Conservation (phyloP, 2,797 vertebrate genomes). For the Characodon lateralis region DNA sequence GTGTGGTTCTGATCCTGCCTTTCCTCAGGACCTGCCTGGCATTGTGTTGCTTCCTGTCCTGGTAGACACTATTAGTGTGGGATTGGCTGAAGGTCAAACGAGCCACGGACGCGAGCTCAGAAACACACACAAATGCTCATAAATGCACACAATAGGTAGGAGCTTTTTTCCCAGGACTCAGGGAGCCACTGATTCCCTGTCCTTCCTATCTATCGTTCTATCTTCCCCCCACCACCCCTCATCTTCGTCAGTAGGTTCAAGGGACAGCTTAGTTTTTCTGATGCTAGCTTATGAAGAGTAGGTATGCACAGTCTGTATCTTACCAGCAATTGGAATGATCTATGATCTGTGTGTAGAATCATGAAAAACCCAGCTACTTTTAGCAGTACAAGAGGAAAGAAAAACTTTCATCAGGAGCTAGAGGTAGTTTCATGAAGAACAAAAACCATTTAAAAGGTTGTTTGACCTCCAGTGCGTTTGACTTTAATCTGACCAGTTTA, state of each 20-base stretch:
- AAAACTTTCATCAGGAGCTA: background rate
- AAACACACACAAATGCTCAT: slow-evolving; percentile 22
- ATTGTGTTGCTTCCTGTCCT: slow-evolving; percentile 79
- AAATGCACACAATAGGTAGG: slow-evolving; percentile 12
- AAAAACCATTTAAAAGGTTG: background rate
- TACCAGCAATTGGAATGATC: too few species aligned
- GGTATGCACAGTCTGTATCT: too few species aligned
- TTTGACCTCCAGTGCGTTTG: too few species aligned
- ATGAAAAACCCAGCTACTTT: too few species aligned
- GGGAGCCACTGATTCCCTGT: slow-evolving; percentile 58
- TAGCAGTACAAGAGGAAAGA: background rate
- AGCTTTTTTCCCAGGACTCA: slow-evolving; percentile 63
- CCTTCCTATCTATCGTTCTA: slow-evolving; percentile 28
- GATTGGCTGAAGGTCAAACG: slow-evolving; percentile 70
- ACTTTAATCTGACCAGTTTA: too few species aligned
- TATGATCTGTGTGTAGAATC: too few species aligned
- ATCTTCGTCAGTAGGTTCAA: too few species aligned
- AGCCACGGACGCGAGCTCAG: slow-evolving; percentile 34
- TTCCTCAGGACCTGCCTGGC: slow-evolving; percentile 73
- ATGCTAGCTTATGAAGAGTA: too few species aligned
- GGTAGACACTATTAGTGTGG: slow-evolving; percentile 71
- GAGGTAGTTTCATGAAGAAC: background rate
- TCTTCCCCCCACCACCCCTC: background rate
- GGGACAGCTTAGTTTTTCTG: too few species aligned
- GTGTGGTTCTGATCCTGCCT: slow-evolving; percentile 52